Conservation (phyloP, 2,113 vertebrate genomes). For the Microtus montanus region DNA sequence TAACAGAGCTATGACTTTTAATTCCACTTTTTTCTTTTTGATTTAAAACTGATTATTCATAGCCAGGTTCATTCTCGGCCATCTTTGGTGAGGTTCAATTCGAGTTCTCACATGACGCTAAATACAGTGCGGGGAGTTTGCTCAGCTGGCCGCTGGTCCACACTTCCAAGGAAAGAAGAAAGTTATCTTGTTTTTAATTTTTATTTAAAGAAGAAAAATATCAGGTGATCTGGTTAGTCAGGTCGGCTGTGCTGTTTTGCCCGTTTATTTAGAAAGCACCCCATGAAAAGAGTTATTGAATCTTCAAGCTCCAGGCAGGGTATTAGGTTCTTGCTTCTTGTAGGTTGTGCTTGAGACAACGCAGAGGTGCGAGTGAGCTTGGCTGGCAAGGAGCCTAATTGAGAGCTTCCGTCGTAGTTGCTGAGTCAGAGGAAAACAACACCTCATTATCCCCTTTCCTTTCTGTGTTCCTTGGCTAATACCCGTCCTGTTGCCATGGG, state of each 20-base stretch:
- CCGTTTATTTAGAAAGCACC: conserved; percentile 49
- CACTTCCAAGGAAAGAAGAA: conserved; percentile 10
- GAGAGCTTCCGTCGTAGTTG: background rate
- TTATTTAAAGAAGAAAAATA: background rate
- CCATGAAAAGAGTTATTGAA: conserved; percentile 18
- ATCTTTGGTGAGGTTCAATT: conserved; percentile 21
- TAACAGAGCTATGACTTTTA: conserved; percentile 11
- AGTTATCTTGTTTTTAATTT: background rate
- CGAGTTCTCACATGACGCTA: background rate
- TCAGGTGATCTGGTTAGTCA: background rate
- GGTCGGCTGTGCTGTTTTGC: background rate
- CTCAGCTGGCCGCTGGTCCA: background rate
- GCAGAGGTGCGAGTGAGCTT: background rate
- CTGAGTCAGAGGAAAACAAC: background rate
- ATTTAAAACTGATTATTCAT: background rate
- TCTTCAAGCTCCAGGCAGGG: conserved; percentile 7
- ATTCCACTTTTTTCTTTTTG: conserved; percentile 23
- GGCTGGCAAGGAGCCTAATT: background rate
- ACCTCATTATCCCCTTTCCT: background rate
- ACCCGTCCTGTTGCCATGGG: too few species aligned
- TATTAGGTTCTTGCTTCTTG: background rate
- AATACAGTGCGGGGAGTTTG: background rate
- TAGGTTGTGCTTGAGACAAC: background rate
- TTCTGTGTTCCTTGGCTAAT: background rate
- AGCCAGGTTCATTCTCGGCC: conserved; percentile 9